A percentile compares a stretch with the other conserved stretches of the same genome.
Evolutionary conservation across 2,888 invertebrate species (phyloP).

Genomic region (Oxyteleia sp.): DNA sequence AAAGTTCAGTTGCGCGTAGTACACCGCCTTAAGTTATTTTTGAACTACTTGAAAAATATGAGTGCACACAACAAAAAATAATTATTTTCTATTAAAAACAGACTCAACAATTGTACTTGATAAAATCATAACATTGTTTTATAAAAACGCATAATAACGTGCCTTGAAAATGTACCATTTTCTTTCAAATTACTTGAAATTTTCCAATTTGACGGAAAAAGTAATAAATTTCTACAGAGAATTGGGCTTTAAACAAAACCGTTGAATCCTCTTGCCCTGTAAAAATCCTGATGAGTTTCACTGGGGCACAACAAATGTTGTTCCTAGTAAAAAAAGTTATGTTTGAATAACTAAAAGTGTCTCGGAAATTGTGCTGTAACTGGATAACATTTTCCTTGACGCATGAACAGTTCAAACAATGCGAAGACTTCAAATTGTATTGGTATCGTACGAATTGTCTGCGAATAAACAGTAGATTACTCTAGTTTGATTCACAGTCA

Average conservation of each 20-base stretch:
- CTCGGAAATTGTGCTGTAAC: conserved; percentile 57
- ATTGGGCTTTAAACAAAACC: neutral
- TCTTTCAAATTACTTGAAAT: neutral
- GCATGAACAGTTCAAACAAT: conserved; percentile 56
- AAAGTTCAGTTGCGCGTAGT: too few relatives aligned
- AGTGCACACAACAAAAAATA: too few relatives aligned
- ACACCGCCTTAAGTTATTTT: too few relatives aligned
- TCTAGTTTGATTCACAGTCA: conserved; percentile 39
- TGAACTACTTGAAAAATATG: too few relatives aligned
- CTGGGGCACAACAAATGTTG: neutral
- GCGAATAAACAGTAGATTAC: conserved; percentile 56
- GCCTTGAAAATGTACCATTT: neutral
- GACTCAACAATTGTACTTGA: too few relatives aligned
- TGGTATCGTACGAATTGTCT: conserved; percentile 58
- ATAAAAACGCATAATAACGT: too few relatives aligned
- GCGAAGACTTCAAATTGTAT: conserved; percentile 41
- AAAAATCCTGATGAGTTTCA: neutral
- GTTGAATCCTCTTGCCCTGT: conserved; percentile 4
- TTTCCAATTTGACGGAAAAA: neutral
- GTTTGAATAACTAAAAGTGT: conserved; percentile 43
- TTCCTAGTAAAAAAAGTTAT: conserved; percentile 9
- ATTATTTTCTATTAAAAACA: too few relatives aligned
- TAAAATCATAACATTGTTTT: too few relatives aligned
- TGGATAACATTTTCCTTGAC: conserved; percentile 58
- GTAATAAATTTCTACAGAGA: neutral